Percentiles rank a stretch among this genome's conserved stretches.
Conservation (phyloP, 2,888 invertebrate genomes). For the Myathropa florea region DNA sequence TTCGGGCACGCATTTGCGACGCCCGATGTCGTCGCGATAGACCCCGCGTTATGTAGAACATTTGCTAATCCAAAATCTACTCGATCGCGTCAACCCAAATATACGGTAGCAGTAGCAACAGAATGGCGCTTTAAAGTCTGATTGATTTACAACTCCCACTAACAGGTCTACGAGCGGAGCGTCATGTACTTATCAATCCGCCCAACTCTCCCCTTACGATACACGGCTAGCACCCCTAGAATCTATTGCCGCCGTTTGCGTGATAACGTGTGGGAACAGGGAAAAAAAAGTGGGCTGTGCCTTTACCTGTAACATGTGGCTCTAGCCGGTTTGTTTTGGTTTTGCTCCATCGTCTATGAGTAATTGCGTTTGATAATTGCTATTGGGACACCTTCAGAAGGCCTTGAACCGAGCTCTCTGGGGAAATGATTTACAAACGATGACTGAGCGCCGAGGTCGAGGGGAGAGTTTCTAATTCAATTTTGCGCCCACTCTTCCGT, state of each 20-base stretch:
- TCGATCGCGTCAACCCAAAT: no score
- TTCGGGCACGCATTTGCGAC: neutral
- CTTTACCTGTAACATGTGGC: conserved; percentile 14
- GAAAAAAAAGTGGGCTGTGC: neutral
- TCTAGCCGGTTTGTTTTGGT: conserved; percentile 59
- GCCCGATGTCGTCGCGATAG: neutral
- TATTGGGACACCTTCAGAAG: conserved; percentile 4
- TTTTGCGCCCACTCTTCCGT: neutral
- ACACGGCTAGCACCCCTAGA: neutral
- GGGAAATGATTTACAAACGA: conserved; percentile 7
- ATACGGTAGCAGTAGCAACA: neutral
- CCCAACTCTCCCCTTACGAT: neutral
- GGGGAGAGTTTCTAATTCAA: neutral
- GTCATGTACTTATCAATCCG: neutral
- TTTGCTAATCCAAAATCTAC: conserved; percentile 2
- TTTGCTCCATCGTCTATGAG: conserved; percentile 40
- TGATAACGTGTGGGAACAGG: conserved; percentile 7
- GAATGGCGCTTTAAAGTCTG: neutral
- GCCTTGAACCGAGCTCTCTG: neutral
- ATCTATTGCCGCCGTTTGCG: neutral
- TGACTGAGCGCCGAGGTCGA: neutral
- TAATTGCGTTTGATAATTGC: conserved; percentile 25
- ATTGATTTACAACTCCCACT: conserved; percentile 15
- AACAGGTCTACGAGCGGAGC: neutral
- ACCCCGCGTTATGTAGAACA: conserved; percentile 3